Evolutionary conservation across 2,113 vertebrate genomes (phyloP).

Genomic region (Eolophus roseicapilla): DNA sequence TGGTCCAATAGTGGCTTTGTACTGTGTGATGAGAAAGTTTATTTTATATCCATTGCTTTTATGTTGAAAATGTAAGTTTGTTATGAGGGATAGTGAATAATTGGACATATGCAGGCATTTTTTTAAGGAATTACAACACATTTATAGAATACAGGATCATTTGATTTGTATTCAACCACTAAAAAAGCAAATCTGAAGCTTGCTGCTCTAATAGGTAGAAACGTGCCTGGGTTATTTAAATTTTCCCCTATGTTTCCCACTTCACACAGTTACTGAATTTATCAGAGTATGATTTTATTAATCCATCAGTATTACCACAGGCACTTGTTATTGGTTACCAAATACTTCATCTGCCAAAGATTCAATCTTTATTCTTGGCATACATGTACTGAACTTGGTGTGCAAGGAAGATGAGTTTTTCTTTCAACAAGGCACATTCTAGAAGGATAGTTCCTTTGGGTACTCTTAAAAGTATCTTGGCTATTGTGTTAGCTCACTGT

Average conservation of each 20-base stretch:
- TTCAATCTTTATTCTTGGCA: slow-evolving; percentile 27
- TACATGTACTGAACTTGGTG: not conserved
- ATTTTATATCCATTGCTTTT: not conserved
- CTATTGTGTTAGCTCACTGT: slow-evolving; percentile 1
- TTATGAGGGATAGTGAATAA: not conserved
- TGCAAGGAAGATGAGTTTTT: slow-evolving; percentile 30
- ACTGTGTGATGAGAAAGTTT: not conserved
- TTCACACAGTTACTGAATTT: not conserved
- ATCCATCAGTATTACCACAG: not conserved
- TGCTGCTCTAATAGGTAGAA: not conserved
- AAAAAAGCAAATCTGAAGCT: slow-evolving; percentile 2
- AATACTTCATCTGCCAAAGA: slow-evolving; percentile 21
- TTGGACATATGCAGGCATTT: not conserved
- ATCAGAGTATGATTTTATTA: slow-evolving; percentile 1
- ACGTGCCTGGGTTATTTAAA: not conserved
- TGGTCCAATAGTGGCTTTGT: not conserved
- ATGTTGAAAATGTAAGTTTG: not conserved
- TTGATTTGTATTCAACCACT: not conserved
- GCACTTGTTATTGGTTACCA: slow-evolving; percentile 26
- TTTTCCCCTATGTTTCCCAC: not conserved
- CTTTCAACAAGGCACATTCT: slow-evolving; percentile 7
- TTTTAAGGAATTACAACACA: not conserved
- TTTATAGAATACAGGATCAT: not conserved
- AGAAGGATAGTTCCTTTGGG: not conserved
- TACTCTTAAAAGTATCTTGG: not conserved